Base-by-base conservation (phyloP, 1,140 invertebrate genomes). In the Prorops nasuta region DNA sequence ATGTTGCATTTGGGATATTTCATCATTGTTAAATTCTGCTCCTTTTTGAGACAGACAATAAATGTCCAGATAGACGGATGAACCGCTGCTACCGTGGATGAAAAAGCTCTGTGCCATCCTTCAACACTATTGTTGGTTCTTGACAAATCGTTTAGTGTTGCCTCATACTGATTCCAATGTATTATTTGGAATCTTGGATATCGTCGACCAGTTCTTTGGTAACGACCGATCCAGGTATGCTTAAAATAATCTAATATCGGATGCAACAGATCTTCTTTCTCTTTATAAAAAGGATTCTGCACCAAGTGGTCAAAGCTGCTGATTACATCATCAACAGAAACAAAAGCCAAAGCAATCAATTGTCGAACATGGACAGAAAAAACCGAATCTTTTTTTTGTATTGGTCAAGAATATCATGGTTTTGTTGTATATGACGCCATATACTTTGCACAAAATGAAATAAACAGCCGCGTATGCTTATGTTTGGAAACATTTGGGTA, bases 401-500 rank as follows among this genome's bases (percentile, higher is more conserved):
- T 10, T 28, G 4, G 10, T 28, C 24, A 28, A 28, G 24, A 28
- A 28, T 28, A 28, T 28, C 17, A 43, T n/a, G 9, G 18, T 28
- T 18, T 17, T 14, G 12, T 45, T 4, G 34, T 45, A 18, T 36
- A 35, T 40, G 40, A 34, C 49, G 34, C 12, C 22, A 51, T 22
- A 52, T 12, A 14, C 31, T 35, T 32, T 52, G 35, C 22, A 9
- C 28, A 32, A 37, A 52, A 44, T 49, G 40, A 38, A 52, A 47
- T 8, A 34, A 49, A 21, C 49, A 52, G 12, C 46, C 45, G 31
- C 41, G 32, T 3, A 49, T 15, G 17, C 3, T 10, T 32, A n/a
- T 10, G 18, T 43, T 12, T 8, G 45, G 24, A 9, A 54, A 49
- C n/a, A 49, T 20, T 0, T 20, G 34, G 8, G 15, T 12, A 9